A percentile compares a stretch with the other conserved stretches of the same genome.
Conservation (phyloP, 2,797 vertebrate species). For the Sus cebifrons region DNA sequence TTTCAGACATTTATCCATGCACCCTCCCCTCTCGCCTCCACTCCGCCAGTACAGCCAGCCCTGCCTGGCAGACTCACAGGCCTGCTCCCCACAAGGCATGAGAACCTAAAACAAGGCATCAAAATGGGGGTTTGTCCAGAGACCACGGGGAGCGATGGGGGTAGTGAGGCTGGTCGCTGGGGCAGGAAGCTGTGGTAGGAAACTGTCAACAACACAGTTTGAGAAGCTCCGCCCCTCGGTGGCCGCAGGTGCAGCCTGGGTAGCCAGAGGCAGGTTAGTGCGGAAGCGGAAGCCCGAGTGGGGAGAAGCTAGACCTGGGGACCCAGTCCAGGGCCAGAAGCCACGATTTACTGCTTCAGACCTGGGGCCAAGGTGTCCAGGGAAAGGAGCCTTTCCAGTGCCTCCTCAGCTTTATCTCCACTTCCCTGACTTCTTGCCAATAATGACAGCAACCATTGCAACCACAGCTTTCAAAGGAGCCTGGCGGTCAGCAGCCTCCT, state of each 20-base stretch:
- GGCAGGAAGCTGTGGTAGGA: constrained; percentile 85
- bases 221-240: constrained; percentile 42
- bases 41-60: not conserved
- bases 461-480: not conserved
- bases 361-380: not conserved
- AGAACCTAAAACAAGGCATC: not conserved
- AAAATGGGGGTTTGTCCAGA: not conserved
- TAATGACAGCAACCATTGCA: not conserved
- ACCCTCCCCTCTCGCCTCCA: not conserved
- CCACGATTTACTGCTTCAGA: too few species aligned
- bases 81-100: too few species aligned
- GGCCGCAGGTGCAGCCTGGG: constrained; percentile 80
- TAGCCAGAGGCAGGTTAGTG: not conserved
- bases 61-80: not conserved
- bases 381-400: not conserved
- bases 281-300: not conserved
- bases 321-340: not conserved
- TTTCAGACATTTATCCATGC: not conserved
- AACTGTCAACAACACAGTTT: constrained; percentile 68
- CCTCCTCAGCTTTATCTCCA: not conserved
- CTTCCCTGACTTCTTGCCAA: not conserved
- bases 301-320: not conserved
- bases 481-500: too few species aligned
- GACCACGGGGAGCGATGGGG: not conserved
- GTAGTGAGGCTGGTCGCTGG: not conserved